Evolutionary conservation across 2,797 vertebrate genomes (phyloP).

Genomic region (Anguilla pacifica): DNA sequence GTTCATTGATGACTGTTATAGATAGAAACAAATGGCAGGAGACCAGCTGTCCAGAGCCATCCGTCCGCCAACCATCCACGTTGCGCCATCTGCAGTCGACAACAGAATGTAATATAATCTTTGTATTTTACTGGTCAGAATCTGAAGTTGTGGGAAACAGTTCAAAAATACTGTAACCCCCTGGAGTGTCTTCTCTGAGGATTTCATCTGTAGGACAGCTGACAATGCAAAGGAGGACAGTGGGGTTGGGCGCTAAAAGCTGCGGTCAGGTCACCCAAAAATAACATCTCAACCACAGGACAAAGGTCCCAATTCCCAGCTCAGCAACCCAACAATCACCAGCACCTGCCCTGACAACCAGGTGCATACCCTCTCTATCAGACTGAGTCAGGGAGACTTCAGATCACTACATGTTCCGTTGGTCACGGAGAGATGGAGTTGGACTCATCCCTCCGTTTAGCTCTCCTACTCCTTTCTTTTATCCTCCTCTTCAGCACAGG

Average conservation of each 20-base stretch:
- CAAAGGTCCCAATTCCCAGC: slow-evolving; percentile 14
- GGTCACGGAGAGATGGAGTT: neutral
- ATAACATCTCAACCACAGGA: slow-evolving; percentile 14
- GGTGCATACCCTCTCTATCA: neutral
- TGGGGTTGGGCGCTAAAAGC: slow-evolving; percentile 17
- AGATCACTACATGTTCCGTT: neutral
- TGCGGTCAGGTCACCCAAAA: slow-evolving; percentile 25
- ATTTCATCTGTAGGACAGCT: slow-evolving; percentile 66
- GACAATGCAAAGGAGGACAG: slow-evolving; percentile 55
- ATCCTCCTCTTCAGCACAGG: slow-evolving; percentile 34
- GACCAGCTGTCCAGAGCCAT: slow-evolving; percentile 42
- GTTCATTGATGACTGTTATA: slow-evolving; percentile 13
- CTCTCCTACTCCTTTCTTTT: slow-evolving; percentile 27
- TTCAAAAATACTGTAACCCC: slow-evolving; percentile 30
- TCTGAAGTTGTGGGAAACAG: slow-evolving; percentile 21
- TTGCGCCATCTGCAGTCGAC: slow-evolving; percentile 37
- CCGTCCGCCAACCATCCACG: slow-evolving; percentile 40
- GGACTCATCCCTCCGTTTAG: neutral
- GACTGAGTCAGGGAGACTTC: neutral
- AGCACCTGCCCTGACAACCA: slow-evolving; percentile 37
- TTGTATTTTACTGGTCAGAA: neutral
- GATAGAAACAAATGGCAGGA: slow-evolving; percentile 14
- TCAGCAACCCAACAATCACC: slow-evolving; percentile 27
- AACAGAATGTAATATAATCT: slow-evolving; percentile 39
- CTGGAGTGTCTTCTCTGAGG: neutral